phyloP scores from a whole-genome alignment of 2,113 vertebrate genomes.

The pig (Sus scrofa) region DNA sequence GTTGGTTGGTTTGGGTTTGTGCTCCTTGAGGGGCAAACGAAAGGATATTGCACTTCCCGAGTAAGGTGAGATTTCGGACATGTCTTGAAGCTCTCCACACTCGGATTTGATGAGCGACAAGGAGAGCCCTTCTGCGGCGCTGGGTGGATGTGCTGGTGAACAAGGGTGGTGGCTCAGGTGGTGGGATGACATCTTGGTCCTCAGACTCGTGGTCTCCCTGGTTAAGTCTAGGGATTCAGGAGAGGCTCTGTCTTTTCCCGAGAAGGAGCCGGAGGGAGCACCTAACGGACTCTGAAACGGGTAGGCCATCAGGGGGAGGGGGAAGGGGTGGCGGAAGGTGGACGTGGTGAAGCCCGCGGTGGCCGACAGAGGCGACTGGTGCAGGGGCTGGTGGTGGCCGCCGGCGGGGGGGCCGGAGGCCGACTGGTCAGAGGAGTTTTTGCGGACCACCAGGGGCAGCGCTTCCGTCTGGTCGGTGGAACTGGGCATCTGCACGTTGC shows the following conservation, averaged over 20 bases:
- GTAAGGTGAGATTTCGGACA: slow-evolving; percentile 98
- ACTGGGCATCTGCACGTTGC: slow-evolving; percentile 92
- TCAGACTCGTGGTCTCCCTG: slow-evolving; percentile 96
- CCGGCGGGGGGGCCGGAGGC: slow-evolving; percentile 90
- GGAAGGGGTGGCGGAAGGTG: slow-evolving; percentile 98
- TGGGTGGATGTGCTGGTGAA: slow-evolving; percentile 96
- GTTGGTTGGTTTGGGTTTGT: neutral
- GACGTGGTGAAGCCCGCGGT: slow-evolving; percentile 95
- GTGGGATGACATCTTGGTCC: slow-evolving; percentile 98
- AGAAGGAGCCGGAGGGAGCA: slow-evolving; percentile 91
- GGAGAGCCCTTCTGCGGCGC: slow-evolving; percentile 94
- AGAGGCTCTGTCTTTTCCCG: slow-evolving; percentile 94
- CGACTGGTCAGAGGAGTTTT: slow-evolving; percentile 94
- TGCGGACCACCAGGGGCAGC: slow-evolving; percentile 97
- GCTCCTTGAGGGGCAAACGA: slow-evolving; percentile 56
- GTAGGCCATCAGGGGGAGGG: slow-evolving; percentile 98
- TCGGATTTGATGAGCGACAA: slow-evolving; percentile 99
- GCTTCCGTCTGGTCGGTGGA: slow-evolving; percentile 98
- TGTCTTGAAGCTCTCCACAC: slow-evolving; percentile 98
- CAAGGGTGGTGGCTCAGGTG: slow-evolving; percentile 97
- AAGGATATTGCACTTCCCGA: slow-evolving; percentile 99
- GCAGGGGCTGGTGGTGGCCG: slow-evolving; percentile 94
- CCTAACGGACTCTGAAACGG: slow-evolving; percentile 97
- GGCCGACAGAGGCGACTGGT: slow-evolving; percentile 95
- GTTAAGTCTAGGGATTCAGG: slow-evolving; percentile 97